A percentile compares a stretch with the other conserved stretches of the same genome.
Conservation (phyloP, 2,797 vertebrate genomes). For the Lophotriccus pileatus region DNA sequence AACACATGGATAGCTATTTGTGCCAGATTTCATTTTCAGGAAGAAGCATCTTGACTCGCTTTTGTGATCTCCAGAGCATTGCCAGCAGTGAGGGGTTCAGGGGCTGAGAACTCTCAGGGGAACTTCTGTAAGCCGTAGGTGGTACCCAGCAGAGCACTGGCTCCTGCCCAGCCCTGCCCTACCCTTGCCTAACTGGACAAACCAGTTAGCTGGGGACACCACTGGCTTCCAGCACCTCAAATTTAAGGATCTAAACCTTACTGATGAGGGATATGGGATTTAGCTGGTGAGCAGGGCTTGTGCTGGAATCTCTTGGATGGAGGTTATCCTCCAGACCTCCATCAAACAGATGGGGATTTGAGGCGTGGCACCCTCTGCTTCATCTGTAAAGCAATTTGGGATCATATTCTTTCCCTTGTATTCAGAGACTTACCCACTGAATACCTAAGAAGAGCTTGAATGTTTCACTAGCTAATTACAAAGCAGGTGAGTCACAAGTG, state of each 20-base stretch:
- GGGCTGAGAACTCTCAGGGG: not conserved
- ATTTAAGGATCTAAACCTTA: not conserved
- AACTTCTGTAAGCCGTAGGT: accelerated
- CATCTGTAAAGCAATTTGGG: not conserved
- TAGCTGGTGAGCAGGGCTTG: not conserved
- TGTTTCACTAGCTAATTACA: not conserved
- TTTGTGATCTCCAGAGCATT: not conserved
- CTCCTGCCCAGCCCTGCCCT: not conserved
- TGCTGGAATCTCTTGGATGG: not conserved
- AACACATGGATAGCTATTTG: not conserved
- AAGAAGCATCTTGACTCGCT: not conserved
- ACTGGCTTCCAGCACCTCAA: not conserved
- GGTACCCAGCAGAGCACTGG: accelerated
- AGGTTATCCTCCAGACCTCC: not conserved
- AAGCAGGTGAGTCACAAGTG: not conserved
- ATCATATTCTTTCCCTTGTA: not conserved
- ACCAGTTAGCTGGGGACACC: not conserved
- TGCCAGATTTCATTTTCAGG: not conserved
- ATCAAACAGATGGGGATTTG: not conserved
- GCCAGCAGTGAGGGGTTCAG: accelerated
- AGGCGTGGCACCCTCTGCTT: not conserved
- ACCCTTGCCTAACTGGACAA: not conserved
- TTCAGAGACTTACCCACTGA: not conserved
- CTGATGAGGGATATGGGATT: not conserved
- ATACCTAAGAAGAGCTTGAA: not conserved